Conservation (phyloP, 2,888 invertebrate genomes). For the Macrosoma leucophasiata region DNA sequence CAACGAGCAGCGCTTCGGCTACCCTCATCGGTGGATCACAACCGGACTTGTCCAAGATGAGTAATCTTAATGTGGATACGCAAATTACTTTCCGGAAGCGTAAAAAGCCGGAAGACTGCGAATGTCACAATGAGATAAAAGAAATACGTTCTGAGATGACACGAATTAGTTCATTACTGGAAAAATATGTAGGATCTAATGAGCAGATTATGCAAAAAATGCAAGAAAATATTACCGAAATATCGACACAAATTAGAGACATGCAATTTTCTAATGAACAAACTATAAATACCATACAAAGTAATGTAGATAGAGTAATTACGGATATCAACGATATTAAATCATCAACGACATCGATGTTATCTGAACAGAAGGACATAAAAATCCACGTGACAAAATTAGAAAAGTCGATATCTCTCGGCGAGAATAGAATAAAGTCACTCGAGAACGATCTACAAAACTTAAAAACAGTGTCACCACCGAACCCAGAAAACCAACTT, state of each 20-base stretch:
- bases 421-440: constrained; percentile 9
- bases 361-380: constrained; percentile 11
- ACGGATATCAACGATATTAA: constrained; percentile 13
- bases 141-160: constrained; percentile 12
- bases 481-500: constrained; percentile 5
- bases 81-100: constrained; percentile 8
- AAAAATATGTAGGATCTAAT: constrained; percentile 14
- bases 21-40: constrained; percentile 8
- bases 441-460: constrained; percentile 6
- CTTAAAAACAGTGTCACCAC: constrained; percentile 2
- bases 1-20: constrained; percentile 7
- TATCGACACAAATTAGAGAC: constrained; percentile 17
- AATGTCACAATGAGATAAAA: constrained; percentile 5
- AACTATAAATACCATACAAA: constrained; percentile 8
- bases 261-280: constrained; percentile 15
- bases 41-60: constrained; percentile 14
- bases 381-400: constrained; percentile 10
- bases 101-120: constrained; percentile 9
- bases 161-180: constrained; percentile 10
- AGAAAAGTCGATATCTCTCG: constrained; percentile 3
- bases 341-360: constrained; percentile 7
- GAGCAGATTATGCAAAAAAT: constrained; percentile 16
- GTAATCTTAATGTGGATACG: constrained; percentile 10
- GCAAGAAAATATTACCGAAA: constrained; percentile 16
- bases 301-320: constrained; percentile 9